These are phyloP conservation scores for Sturnira hondurensis DNA, from an alignment of 2,113 vertebrate species.

Conservation along the genomic window DNA sequence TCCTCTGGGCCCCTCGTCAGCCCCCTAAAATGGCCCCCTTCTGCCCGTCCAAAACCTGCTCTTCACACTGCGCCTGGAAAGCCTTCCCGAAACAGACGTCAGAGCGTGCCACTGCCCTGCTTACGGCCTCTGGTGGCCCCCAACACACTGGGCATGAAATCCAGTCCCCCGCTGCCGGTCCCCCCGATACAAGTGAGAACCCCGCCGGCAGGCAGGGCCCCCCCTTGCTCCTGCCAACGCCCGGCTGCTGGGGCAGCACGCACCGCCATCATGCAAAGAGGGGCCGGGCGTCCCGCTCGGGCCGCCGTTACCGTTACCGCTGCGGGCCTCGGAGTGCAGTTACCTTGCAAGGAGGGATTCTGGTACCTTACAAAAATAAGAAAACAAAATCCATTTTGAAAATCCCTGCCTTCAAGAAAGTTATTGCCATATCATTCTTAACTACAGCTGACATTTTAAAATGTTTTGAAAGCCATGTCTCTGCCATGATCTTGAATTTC, in stretches of 20 bases:
- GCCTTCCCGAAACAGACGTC: too few relatives aligned
- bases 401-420: neutral
- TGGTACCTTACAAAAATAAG: neutral
- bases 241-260: neutral
- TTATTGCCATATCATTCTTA: too few relatives aligned
- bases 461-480: neutral
- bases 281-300: neutral
- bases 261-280: accelerated
- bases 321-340: neutral
- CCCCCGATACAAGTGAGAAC: accelerated
- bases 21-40: neutral
- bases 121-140: accelerated
- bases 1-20: neutral
- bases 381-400: neutral
- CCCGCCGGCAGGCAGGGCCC: too few relatives aligned
- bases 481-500: accelerated
- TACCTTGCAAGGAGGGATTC: neutral
- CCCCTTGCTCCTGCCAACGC: accelerated
- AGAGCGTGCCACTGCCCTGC: neutral
- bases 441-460: neutral
- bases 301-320: accelerated
- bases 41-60: neutral
- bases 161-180: accelerated
- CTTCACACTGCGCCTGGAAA: too few relatives aligned
- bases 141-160: accelerated